Conservation (phyloP, 2,113 vertebrate genomes). For the Harpagus bidentatus region DNA sequence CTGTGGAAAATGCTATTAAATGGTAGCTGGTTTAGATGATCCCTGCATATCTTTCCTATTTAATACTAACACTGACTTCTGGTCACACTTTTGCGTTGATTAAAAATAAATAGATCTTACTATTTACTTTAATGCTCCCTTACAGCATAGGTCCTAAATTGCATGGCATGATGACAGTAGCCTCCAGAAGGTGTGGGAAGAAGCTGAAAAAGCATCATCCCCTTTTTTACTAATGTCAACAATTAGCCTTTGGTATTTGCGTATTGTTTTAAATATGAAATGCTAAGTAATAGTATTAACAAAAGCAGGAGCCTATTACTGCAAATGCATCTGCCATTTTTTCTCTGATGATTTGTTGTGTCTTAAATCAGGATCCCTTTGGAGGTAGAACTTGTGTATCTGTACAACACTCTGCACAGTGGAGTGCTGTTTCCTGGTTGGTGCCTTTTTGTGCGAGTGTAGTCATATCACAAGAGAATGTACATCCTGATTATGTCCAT, state of each 20-base stretch:
- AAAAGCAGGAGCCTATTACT: not conserved
- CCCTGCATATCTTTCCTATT: not conserved
- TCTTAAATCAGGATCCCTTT: not conserved
- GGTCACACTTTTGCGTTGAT: not conserved
- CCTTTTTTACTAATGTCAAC: not conserved
- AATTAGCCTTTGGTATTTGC: not conserved
- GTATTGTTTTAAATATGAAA: not conserved
- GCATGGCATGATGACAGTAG: not conserved
- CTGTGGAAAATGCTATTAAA: not conserved
- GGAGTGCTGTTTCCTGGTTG: not conserved
- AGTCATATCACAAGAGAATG: not conserved
- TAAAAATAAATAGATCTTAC: not conserved
- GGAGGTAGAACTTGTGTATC: not conserved
- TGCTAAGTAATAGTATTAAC: not conserved
- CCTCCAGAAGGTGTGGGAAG: not conserved
- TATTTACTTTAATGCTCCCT: not conserved
- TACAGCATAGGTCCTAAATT: not conserved
- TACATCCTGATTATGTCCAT: not conserved
- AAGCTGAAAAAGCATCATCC: not conserved
- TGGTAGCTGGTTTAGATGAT: not conserved
- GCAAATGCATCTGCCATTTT: not conserved
- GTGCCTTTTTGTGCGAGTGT: not conserved
- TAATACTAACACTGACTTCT: not conserved
- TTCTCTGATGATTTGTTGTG: not conserved
- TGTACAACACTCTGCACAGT: not conserved